Evolutionary conservation across 2,888 invertebrate genomes (phyloP), one percentile per base, ranked within the genome.

Genomic region (Watsonalla cultraria): DNA sequence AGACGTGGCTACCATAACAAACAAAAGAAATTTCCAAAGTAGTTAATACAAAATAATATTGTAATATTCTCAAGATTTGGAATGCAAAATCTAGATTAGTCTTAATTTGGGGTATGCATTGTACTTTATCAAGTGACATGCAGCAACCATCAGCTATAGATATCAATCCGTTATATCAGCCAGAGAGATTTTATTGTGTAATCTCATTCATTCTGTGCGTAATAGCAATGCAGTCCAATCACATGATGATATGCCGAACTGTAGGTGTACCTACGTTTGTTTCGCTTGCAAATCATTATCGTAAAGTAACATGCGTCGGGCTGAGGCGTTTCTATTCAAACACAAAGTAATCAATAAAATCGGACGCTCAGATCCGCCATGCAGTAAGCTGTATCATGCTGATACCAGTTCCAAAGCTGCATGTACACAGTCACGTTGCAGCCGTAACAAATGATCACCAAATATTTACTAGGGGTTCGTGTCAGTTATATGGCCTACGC

Each of bases 371-470:
- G 76, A 83, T 88, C 87, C 86, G 88, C 89, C 90, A 90, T 90
- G 90, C 90, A 89, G 82, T 78, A 90, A 90, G 90, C 90, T 83
- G 83, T 82, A 77, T 84, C 90, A 90, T 90, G 90, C 90, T 88
- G 81, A 80, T 84, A 82, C 82, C 74, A 74, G 74, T 79, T 75
- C 65, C 75, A 78, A 82, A 82, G 82, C 81, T 76, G 82, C 82
- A 82, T 82, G 81, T 80, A 74, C 75, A 72, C 76, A 72, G 59
- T 56, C 53, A 59, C 61, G 56, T 47, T 64, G 64, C 59, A 68
- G 61, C 59, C 63, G 66, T 61, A 64, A 66, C 45, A 58, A n/a
- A 61, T 57, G 58, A 52, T 53, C 59, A 65, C 54, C 58, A 56
- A 55, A 61, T 54, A 61, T 66, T 60, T 61, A 70, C 68, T 70